Percentiles rank a stretch among this genome's conserved stretches.
phyloP scores from a whole-genome alignment of 2,113 vertebrate species.

The Fulica atra region DNA sequence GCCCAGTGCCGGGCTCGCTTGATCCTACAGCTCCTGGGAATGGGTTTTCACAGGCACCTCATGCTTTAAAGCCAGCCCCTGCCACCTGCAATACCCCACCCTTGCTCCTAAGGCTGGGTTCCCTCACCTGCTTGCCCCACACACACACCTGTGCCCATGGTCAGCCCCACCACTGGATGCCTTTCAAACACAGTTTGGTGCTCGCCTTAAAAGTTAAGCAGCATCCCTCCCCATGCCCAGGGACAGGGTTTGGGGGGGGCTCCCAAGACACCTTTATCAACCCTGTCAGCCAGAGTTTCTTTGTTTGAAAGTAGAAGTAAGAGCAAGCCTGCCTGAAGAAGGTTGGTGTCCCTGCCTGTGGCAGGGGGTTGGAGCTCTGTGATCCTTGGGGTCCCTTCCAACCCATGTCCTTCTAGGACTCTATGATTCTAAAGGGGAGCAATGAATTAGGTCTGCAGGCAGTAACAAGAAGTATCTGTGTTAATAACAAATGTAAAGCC shows the following conservation, averaged over 20 bases:
- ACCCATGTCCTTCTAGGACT: too few species aligned
- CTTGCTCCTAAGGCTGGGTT: accelerated
- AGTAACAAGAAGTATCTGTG: neutral
- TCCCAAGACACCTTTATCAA: neutral
- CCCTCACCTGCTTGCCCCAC: accelerated
- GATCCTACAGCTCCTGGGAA: neutral
- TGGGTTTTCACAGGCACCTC: accelerated
- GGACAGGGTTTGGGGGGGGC: accelerated
- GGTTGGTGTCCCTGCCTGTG: too few species aligned
- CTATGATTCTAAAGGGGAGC: neutral
- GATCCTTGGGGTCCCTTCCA: too few species aligned
- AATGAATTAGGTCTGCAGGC: neutral
- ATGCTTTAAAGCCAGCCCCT: neutral
- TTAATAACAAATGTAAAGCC: neutral
- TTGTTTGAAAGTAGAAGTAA: neutral
- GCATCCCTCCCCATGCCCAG: accelerated
- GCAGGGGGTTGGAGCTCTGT: too few species aligned
- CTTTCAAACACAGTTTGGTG: neutral
- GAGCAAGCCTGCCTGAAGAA: neutral
- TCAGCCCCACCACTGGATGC: neutral
- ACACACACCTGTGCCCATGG: accelerated
- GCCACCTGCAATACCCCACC: neutral
- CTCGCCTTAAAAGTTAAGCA: accelerated
- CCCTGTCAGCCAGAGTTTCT: neutral
- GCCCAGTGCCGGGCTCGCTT: neutral